A percentile compares a stretch with the other conserved stretches of the same genome.
Evolutionary conservation across 2,797 vertebrate species (phyloP).

Genomic region (Pangasius macronema): DNA sequence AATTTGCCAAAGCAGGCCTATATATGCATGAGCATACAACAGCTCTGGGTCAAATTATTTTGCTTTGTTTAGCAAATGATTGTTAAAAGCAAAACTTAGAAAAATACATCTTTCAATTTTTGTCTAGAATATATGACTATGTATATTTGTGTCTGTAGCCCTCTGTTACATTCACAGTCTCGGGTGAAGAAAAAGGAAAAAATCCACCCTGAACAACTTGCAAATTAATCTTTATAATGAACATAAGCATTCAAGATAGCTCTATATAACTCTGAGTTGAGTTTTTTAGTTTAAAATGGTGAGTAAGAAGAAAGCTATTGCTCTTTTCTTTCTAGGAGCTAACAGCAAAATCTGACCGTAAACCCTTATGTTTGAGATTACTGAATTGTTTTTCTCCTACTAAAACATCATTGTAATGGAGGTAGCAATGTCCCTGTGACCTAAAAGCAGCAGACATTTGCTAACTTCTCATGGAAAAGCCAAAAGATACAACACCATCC

Average conservation of each 20-base stretch:
- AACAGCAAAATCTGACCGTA: neutral
- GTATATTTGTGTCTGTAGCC: neutral
- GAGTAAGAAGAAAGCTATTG: neutral
- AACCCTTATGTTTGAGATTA: neutral
- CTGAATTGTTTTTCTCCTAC: neutral
- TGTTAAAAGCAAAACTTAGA: neutral
- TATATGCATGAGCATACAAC: neutral
- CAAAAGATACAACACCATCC: neutral
- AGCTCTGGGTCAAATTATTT: neutral
- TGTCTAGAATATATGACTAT: neutral
- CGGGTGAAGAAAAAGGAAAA: neutral
- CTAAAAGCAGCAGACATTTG: neutral
- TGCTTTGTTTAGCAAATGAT: neutral
- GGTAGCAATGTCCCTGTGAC: neutral
- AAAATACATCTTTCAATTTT: neutral
- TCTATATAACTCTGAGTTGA: no score
- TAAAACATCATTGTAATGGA: neutral
- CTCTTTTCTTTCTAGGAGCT: neutral
- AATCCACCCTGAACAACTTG: neutral
- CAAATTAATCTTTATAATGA: neutral
- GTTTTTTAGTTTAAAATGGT: neutral
- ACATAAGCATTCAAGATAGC: neutral
- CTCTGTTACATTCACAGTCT: neutral
- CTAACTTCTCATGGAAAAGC: neutral
- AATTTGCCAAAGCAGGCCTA: neutral